Conservation (phyloP, 2,888 invertebrate species). For the Sturmia bella region DNA sequence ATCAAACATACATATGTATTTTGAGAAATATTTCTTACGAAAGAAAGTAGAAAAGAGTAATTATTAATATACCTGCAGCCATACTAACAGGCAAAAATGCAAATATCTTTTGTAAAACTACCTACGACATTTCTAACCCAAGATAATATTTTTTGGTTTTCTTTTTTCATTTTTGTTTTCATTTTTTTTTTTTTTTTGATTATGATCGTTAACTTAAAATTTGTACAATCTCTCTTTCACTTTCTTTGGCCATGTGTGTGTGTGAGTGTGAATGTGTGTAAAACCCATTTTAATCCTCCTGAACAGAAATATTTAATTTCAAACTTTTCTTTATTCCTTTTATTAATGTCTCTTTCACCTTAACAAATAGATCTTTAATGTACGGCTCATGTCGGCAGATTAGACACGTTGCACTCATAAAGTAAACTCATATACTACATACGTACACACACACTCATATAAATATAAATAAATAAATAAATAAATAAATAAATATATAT, state of each 20-base stretch:
- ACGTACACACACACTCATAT: no score
- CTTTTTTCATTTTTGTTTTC: neutral
- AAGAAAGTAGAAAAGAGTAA: neutral
- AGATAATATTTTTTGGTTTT: no score
- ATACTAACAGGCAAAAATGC: neutral
- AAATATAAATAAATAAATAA: no score
- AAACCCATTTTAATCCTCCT: conserved; percentile 42
- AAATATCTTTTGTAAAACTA: conserved; percentile 27
- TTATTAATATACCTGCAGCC: conserved; percentile 11
- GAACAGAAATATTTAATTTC: conserved; percentile 15
- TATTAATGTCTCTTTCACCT: neutral
- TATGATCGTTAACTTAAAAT: conserved; percentile 25
- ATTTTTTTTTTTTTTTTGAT: conserved; percentile 28
- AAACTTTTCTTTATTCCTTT: conserved; percentile 28
- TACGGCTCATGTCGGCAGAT: neutral
- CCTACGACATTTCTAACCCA: conserved; percentile 3
- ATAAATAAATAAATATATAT: neutral
- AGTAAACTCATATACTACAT: no score
- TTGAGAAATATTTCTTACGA: neutral
- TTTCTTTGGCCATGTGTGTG: conserved; percentile 24
- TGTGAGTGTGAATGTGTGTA: no score
- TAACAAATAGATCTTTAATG: conserved; percentile 4
- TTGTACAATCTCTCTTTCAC: conserved; percentile 32
- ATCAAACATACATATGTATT: conserved; percentile 16
- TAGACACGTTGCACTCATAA: neutral